These are phyloP conservation scores for Trachelus tabidus DNA, from an alignment of 2,888 invertebrate genomes.

Conservation along the genomic window DNA sequence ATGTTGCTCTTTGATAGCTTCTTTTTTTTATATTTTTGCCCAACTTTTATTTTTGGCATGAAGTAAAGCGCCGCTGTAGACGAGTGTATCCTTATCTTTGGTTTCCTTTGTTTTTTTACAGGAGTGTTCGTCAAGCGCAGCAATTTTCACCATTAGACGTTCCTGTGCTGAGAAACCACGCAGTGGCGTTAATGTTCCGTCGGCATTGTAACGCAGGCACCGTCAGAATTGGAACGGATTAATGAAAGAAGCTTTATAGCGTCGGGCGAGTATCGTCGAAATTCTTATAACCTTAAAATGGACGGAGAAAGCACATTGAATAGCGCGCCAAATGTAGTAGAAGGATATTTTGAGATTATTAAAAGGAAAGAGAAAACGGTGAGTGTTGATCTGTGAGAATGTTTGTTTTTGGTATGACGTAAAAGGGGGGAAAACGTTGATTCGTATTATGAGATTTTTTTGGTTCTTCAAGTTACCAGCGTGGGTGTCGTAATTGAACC, in stretches of 20 bases:
- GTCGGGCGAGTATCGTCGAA: background rate
- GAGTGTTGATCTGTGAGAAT: background rate
- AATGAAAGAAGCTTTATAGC: background rate
- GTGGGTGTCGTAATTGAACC: too few species aligned
- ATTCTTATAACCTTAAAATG: conserved; percentile 7
- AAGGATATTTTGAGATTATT: background rate
- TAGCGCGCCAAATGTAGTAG: background rate
- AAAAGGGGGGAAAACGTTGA: background rate
- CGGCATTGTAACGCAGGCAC: background rate
- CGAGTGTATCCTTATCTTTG: background rate
- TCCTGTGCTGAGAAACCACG: background rate
- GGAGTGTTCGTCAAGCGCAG: background rate
- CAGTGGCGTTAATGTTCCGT: background rate
- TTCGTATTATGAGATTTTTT: background rate
- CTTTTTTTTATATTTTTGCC: background rate
- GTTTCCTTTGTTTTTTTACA: background rate
- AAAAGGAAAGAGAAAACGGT: background rate
- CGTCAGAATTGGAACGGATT: background rate
- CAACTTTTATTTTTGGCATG: background rate
- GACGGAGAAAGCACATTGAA: conserved; percentile 14
- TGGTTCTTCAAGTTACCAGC: background rate
- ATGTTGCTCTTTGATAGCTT: background rate
- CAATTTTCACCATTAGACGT: background rate
- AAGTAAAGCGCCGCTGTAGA: too few species aligned
- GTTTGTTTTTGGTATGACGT: background rate